Percentiles rank a stretch among this genome's conserved stretches.
phyloP scores from a whole-genome alignment of 1,140 invertebrate genomes.

The Armadillidium nasatum region DNA sequence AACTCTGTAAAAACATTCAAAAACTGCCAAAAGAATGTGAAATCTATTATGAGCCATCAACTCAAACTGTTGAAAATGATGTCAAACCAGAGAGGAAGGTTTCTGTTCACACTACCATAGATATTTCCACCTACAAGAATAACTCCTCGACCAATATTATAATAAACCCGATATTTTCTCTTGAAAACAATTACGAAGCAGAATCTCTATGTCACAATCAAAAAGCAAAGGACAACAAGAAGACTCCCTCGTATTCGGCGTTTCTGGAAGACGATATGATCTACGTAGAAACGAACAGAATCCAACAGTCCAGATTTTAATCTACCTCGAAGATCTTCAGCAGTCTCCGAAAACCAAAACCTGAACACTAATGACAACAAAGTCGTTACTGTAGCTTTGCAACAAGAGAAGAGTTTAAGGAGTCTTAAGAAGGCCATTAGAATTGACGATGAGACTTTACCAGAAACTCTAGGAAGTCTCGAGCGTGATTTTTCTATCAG shows the following conservation, averaged over 20 bases:
- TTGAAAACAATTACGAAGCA: not conserved
- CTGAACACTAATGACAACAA: not conserved
- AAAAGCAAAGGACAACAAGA: not conserved
- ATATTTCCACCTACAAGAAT: not conserved
- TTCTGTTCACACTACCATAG: not conserved
- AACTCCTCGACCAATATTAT: not conserved
- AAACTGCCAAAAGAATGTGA: not conserved
- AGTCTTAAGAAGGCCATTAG: not conserved
- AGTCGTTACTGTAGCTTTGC: not conserved
- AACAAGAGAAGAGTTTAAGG: not conserved
- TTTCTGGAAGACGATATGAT: slow-evolving; percentile 2
- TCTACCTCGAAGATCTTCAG: not conserved
- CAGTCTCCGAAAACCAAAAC: not conserved
- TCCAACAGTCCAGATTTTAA: not conserved
- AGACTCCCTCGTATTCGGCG: not conserved
- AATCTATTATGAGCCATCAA: not conserved
- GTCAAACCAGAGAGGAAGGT: not conserved
- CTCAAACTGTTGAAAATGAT: not conserved
- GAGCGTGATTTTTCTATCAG: not conserved
- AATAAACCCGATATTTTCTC: slow-evolving; percentile 10
- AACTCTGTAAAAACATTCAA: not conserved
- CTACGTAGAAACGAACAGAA: not conserved
- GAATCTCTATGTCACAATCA: not conserved
- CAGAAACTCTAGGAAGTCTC: not conserved
- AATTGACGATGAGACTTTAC: not conserved